Base-by-base conservation (phyloP, 2,113 vertebrate species). In the Micronycteris hirsuta region DNA sequence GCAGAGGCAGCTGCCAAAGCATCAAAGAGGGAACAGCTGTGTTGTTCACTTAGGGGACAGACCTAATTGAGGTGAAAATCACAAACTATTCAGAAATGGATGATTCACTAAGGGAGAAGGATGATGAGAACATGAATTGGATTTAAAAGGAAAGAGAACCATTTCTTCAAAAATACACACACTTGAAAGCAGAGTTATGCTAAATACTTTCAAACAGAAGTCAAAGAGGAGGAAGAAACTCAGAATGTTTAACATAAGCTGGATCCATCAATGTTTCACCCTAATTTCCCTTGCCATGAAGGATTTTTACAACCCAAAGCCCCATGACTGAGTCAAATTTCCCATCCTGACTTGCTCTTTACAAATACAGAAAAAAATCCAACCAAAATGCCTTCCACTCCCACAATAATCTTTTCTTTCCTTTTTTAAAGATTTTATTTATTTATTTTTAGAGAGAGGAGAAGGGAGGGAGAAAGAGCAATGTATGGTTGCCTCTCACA, bases 11-110 rank as follows among this genome's bases (percentile, higher is more conserved):
- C 85, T 95, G 91, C 89, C 65, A 95, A 97, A 88, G 56, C 86
- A 91, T 76, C 47, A 96, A 73, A 92, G 61, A 52, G 47, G 71
- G 67, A 96, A 95, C 96, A 95, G 77, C 92, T 95, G 86, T 88
- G 77, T 89, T 95, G 54, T 82, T 95, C 96, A 95, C 77, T 96
- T 89, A 97, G 96, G 96, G 97, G 95, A 97, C 97, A 98, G 96
- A 87, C 97, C 85, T 96, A 97, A 98, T 96, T 93, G 93, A 49
- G 96, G 95, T 93, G 97, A 97, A 98, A 96, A 98, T 95, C 98
- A 96, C 96, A 92, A 97, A 98, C 96, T 10, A 95, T 95, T 96
- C 91, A 97, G 97, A 97, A 98, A 98, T 26, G 0, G 80, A 94
- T 97, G 97, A 97, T 97, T 98, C 97, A 97, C 81, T 7, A 28